Base-by-base conservation (phyloP, 1,140 invertebrate species). In the Chrysomallon squamiferum region DNA sequence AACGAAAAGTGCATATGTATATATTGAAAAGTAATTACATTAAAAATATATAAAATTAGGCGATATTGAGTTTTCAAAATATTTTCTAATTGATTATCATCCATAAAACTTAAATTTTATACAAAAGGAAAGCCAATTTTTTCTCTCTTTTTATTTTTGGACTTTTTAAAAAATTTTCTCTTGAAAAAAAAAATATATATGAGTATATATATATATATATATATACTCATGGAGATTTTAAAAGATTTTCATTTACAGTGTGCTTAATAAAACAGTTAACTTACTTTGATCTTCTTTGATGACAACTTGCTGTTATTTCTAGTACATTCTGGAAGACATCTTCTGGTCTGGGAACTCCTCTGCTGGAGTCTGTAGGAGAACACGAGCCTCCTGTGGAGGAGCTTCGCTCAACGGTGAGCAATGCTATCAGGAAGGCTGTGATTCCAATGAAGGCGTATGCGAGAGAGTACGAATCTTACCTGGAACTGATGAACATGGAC, bases 281-380 rank as follows among this genome's bases (percentile, higher is more conserved):
- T n/a, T n/a, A n/a, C n/a, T n/a, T n/a, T n/a, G n/a, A n/a, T n/a
- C n/a, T n/a, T n/a, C n/a, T n/a, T n/a, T n/a, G n/a, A n/a, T n/a
- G n/a, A n/a, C n/a, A n/a, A n/a, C n/a, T 20, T 45, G 25, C 3
- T 32, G 18, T 18, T 43, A 30, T 6, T 49, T 62, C 2, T 87
- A 91, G n/a, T 88, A 87, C 69, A 86, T 93, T 3, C 80, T 93
- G 79, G 87, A 87, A 4, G 88, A 89, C 25, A 87, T 93, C 2
- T 89, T 89, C 60, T 93, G 91, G 83, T 88, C 91, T n/a, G 0
- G 87, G 88, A 7, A 89, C 90, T 58, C 80, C 91, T 1, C 88
- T 87, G 63, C 82, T 93, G 2, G 91, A 91, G 6, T 90, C 91
- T 4, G 89, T 93, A 18, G 91, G 90, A 61, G 80, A 92, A 18